phyloP scores from a whole-genome alignment of 1,140 invertebrate species.

The Caenorhabditis elegans region WBcel235 BX284606.5:10463501-10464000 shows the following conservation, averaged over 20 bases:
- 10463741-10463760: not conserved
- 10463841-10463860: not conserved
- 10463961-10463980: too few species aligned
- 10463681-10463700: slow-evolving; percentile 8
- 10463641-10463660: not conserved
- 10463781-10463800: not conserved
- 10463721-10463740: not conserved
- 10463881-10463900: not conserved
- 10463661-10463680: not conserved
- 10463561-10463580: not conserved
- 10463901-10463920: too few species aligned
- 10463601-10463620: not conserved
- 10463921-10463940: too few species aligned
- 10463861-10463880: not conserved
- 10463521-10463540: slow-evolving; percentile 25
- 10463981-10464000: too few species aligned
- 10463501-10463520: not conserved
- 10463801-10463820: not conserved
- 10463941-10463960: too few species aligned
- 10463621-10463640: not conserved
- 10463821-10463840: too few species aligned
- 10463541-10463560: slow-evolving; percentile 30
- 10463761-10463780: not conserved
- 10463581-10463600: not conserved
- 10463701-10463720: slow-evolving; percentile 3